Evolutionary conservation across 2,888 invertebrate species (phyloP).

Genomic region (Teleogryllus oceanicus): DNA sequence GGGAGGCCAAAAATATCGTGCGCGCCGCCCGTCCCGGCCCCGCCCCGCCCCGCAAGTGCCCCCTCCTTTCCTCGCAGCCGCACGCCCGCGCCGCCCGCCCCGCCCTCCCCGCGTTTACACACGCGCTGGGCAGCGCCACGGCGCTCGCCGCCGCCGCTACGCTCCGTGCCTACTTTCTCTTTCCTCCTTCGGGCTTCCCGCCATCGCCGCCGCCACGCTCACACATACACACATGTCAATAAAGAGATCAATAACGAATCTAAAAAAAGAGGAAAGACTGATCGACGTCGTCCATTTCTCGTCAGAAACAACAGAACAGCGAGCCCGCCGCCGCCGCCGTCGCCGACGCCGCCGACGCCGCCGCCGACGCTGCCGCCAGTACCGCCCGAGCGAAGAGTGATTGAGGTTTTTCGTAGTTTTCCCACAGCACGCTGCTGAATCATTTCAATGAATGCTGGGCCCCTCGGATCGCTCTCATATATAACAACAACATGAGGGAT

Average conservation of each 20-base stretch:
- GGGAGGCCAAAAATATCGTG: not conserved
- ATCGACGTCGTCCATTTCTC: slow-evolving; percentile 18
- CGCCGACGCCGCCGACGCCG: not conserved
- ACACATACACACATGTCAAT: slow-evolving; percentile 18
- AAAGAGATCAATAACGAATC: slow-evolving; percentile 18
- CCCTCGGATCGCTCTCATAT: too few species aligned
- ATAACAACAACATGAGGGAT: too few species aligned
- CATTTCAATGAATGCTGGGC: too few species aligned
- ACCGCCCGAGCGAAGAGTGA: not conserved
- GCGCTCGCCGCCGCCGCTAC: not conserved
- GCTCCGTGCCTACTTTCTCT: not conserved
- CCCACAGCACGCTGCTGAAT: not conserved
- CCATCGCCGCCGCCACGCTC: not conserved
- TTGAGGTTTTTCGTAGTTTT: slow-evolving; percentile 3
- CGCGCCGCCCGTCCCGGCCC: not conserved
- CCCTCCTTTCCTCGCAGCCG: not conserved
- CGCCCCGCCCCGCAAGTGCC: not conserved
- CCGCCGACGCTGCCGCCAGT: not conserved
- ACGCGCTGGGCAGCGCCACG: not conserved
- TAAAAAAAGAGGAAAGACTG: slow-evolving; percentile 6
- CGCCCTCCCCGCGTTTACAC: not conserved
- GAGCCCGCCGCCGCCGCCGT: not conserved
- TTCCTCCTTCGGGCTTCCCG: not conserved
- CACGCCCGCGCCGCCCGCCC: not conserved
- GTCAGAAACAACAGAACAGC: slow-evolving; percentile 18